Evolutionary conservation across 1,140 invertebrate genomes (phyloP).

Genomic region (Megalonaias nervosa): DNA sequence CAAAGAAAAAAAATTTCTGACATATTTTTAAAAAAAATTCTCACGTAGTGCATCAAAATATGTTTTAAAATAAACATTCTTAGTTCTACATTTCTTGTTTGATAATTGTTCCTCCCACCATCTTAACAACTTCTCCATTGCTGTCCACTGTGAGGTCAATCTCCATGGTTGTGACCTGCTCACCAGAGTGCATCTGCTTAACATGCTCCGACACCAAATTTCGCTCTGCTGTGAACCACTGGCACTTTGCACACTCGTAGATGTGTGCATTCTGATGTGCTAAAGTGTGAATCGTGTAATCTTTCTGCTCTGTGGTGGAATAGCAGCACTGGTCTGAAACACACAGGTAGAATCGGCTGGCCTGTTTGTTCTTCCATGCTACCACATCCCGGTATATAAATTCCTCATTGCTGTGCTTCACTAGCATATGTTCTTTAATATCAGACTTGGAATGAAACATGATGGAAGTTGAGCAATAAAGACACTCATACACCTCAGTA

Average conservation of each 20-base stretch:
- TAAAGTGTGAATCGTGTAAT: constrained; percentile 38
- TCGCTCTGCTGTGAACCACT: constrained; percentile 40
- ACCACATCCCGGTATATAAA: constrained; percentile 41
- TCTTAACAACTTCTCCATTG: constrained; percentile 33
- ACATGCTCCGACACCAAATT: constrained; percentile 30
- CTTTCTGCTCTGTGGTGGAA: constrained; percentile 35
- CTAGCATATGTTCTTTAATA: constrained; percentile 40
- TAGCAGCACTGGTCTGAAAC: constrained; percentile 26
- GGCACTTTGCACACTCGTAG: constrained; percentile 46
- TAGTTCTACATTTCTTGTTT: constrained; percentile 35
- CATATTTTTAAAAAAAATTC: too few relatives aligned
- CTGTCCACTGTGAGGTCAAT: constrained; percentile 40
- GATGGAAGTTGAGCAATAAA: constrained; percentile 34
- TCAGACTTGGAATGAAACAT: constrained; percentile 13
- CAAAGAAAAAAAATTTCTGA: too few relatives aligned
- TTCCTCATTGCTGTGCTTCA: constrained; percentile 37
- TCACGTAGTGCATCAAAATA: too few relatives aligned
- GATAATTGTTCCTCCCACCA: constrained; percentile 40
- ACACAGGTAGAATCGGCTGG: constrained; percentile 44
- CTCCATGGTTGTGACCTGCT: constrained; percentile 33
- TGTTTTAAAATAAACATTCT: too few relatives aligned
- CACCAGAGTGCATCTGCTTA: constrained; percentile 26
- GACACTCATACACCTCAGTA: constrained; percentile 32
- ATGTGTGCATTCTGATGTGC: constrained; percentile 44
- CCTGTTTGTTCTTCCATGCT: constrained; percentile 29